A percentile compares a stretch with the other conserved stretches of the same genome.
Conservation (phyloP, 2,797 vertebrate genomes). For the Myotis planiceps region DNA sequence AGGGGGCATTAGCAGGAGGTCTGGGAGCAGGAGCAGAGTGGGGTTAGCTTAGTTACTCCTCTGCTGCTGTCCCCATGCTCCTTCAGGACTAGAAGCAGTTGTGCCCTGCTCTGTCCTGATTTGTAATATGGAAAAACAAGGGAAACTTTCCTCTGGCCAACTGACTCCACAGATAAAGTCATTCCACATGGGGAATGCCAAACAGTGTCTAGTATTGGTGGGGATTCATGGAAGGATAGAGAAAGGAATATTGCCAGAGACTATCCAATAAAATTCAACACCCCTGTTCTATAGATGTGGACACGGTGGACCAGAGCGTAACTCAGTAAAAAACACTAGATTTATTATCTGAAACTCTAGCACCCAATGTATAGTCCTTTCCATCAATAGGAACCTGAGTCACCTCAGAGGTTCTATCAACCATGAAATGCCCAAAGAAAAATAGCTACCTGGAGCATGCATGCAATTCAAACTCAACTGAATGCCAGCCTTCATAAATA, state of each 20-base stretch:
- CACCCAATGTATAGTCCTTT: not conserved
- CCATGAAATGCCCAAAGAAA: not conserved
- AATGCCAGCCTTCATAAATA: not conserved
- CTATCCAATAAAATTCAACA: not conserved
- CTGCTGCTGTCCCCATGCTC: fast-evolving
- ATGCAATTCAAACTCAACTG: not conserved
- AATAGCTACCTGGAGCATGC: not conserved
- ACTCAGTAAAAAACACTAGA: not conserved
- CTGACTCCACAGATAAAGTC: not conserved
- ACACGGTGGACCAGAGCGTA: not conserved
- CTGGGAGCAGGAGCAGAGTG: no score
- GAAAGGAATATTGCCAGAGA: not conserved
- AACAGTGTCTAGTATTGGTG: not conserved
- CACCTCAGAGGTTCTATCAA: not conserved
- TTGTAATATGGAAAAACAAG: not conserved
- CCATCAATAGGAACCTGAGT: not conserved
- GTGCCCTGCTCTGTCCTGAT: not conserved
- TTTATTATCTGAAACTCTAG: not conserved
- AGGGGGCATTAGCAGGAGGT: not conserved
- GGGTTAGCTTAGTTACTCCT: not conserved
- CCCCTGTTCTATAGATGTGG: not conserved
- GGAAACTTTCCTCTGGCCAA: not conserved
- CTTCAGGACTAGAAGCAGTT: not conserved
- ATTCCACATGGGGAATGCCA: not conserved
- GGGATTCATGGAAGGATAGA: not conserved